These are phyloP conservation scores for Orthonyx spaldingii DNA, from an alignment of 2,113 vertebrate genomes.

Conservation along the genomic window DNA sequence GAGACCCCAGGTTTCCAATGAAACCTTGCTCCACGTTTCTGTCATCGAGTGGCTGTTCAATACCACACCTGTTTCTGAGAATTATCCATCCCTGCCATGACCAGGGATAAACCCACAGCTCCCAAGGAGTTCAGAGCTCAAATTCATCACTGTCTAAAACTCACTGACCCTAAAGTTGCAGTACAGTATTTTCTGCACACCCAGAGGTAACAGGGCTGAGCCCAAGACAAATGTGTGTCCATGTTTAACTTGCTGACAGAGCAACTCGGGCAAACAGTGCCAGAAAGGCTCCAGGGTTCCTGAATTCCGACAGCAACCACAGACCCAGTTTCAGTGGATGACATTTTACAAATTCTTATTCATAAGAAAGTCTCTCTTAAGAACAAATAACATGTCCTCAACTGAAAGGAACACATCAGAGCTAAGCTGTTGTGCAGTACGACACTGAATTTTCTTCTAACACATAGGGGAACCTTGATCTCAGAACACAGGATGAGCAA, in stretches of 20 bases:
- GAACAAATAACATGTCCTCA: background rate
- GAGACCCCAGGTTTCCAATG: rapidly evolving
- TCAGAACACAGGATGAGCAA: background rate
- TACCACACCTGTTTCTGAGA: background rate
- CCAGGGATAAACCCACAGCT: background rate
- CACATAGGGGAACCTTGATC: background rate
- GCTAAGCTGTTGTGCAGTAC: background rate
- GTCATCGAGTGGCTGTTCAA: background rate
- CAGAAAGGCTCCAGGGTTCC: background rate
- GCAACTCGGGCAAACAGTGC: background rate
- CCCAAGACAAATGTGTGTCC: background rate
- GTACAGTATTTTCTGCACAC: background rate
- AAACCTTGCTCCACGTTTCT: background rate
- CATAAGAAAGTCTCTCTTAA: background rate
- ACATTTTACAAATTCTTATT: background rate
- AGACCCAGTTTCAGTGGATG: background rate
- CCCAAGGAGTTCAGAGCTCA: background rate
- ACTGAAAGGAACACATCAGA: background rate
- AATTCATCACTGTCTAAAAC: background rate
- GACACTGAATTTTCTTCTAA: background rate
- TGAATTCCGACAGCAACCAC: background rate
- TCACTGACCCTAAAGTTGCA: background rate
- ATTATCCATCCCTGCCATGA: background rate
- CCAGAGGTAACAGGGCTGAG: background rate
- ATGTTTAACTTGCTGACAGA: background rate